Evolutionary conservation across 2,888 invertebrate genomes (phyloP).

Genomic region (Slavum lentiscoides): DNA sequence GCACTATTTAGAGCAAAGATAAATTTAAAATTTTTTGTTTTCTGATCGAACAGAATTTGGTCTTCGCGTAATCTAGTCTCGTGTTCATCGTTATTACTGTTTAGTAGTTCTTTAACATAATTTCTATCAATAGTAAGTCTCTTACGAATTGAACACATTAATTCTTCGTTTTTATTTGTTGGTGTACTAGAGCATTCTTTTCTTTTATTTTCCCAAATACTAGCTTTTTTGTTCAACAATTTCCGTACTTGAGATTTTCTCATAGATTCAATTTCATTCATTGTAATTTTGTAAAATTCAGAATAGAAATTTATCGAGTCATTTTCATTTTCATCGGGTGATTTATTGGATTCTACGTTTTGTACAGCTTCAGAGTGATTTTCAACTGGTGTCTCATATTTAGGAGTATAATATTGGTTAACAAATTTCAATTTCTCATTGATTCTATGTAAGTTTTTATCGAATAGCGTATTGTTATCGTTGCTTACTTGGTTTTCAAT

Average conservation of each 20-base stretch:
- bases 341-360: not conserved
- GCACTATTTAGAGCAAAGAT: not conserved
- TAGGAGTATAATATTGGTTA: slow-evolving; percentile 26
- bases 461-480: slow-evolving; percentile 14
- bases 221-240: slow-evolving; percentile 4
- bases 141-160: not conserved
- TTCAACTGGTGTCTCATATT: not conserved
- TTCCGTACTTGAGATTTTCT: slow-evolving; percentile 13
- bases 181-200: not conserved
- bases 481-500: not conserved
- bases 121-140: slow-evolving; percentile 17
- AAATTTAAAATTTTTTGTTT: slow-evolving; percentile 10
- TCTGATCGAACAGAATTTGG: slow-evolving; percentile 11
- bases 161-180: not conserved
- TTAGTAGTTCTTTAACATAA: not conserved
- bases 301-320: not conserved
- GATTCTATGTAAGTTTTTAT: slow-evolving; percentile 23
- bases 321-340: not conserved
- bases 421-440: slow-evolving; percentile 1
- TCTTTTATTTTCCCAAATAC: slow-evolving; percentile 5
- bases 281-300: slow-evolving; percentile 21
- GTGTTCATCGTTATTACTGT: slow-evolving; percentile 6
- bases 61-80: slow-evolving; percentile 7
- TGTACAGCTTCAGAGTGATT: not conserved
- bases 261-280: slow-evolving; percentile 22